These are phyloP conservation scores for Ficedula albicollis DNA, from an alignment of 2,797 vertebrate genomes.

Conservation along the genomic window DNA sequence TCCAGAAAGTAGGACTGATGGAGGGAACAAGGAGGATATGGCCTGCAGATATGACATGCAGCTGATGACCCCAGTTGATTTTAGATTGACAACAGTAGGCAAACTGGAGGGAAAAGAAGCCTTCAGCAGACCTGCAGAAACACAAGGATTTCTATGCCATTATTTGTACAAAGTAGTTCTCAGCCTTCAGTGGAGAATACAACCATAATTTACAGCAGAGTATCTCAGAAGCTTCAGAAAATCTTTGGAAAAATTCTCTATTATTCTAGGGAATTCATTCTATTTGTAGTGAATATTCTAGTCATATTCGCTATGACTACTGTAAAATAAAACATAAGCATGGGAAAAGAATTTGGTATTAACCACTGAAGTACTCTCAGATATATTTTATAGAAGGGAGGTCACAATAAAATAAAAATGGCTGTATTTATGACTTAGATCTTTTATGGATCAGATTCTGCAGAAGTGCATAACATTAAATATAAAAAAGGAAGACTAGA, in stretches of 20 bases:
- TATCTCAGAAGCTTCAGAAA: neutral
- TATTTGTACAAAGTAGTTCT: neutral
- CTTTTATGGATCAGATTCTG: neutral
- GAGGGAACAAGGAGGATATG: rapidly evolving
- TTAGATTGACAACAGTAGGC: neutral
- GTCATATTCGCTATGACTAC: neutral
- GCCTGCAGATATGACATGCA: neutral
- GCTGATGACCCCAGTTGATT: neutral
- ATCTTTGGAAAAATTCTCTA: neutral
- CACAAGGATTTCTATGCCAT: neutral
- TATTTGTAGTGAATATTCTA: no score
- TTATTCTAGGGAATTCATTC: neutral
- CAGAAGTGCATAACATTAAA: neutral
- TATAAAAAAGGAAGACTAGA: neutral
- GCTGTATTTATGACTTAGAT: neutral
- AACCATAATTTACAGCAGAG: neutral
- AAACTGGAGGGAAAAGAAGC: neutral
- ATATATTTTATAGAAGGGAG: neutral
- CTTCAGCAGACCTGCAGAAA: neutral
- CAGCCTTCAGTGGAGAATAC: neutral
- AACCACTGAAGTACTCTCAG: neutral
- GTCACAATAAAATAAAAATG: neutral
- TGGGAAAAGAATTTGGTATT: neutral
- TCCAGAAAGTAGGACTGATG: neutral
- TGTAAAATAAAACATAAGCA: neutral